Evolutionary conservation across 2,113 vertebrate genomes (phyloP).

Genomic region (Mixornis gularis): DNA sequence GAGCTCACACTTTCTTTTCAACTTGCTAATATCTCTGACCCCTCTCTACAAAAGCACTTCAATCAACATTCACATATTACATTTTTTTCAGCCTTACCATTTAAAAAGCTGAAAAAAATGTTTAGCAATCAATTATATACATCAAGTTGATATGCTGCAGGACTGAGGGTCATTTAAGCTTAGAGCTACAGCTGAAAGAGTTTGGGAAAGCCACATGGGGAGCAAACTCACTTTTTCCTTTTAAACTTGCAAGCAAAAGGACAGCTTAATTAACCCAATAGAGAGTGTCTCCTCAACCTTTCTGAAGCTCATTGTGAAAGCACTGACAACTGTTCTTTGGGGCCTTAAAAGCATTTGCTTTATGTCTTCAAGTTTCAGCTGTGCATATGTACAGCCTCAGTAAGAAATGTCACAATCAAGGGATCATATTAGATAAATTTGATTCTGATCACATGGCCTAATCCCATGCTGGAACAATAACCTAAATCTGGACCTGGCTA

Average conservation of each 20-base stretch:
- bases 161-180: constrained; percentile 61
- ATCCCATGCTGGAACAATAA: constrained; percentile 40
- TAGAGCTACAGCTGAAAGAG: constrained; percentile 54
- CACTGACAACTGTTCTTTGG: neutral
- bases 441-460: constrained; percentile 4
- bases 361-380: neutral
- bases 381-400: neutral
- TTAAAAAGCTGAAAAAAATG: constrained; percentile 83
- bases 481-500: constrained; percentile 10
- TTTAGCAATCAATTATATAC: constrained; percentile 83
- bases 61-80: constrained; percentile 83
- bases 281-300: neutral
- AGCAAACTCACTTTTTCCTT: neutral
- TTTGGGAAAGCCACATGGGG: constrained; percentile 38
- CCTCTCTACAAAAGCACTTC: constrained; percentile 85
- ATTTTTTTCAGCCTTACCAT: constrained; percentile 78
- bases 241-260: constrained; percentile 6
- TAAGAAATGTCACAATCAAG: constrained; percentile 1
- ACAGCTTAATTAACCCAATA: constrained; percentile 22
- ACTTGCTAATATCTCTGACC: constrained; percentile 92
- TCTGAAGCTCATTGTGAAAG: neutral
- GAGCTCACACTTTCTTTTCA: constrained; percentile 80
- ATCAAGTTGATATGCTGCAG: constrained; percentile 88
- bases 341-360: neutral
- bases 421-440: constrained; percentile 33